Base-by-base conservation (phyloP, 2,888 invertebrate species). In the Achlya flavicornis region DNA sequence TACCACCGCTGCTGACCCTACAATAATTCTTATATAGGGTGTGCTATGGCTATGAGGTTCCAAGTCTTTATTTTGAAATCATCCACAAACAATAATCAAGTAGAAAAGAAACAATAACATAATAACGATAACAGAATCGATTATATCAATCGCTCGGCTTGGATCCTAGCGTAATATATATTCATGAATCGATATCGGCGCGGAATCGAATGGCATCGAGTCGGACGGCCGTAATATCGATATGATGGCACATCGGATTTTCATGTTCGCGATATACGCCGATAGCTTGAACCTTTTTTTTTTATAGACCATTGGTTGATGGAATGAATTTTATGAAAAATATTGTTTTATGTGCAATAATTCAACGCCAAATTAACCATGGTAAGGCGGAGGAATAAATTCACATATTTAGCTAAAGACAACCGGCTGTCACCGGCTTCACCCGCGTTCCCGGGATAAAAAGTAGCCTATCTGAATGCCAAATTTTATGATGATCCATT, bases 141-240 rank as follows among this genome's bases (percentile, higher is more conserved):
- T 65, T 75, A 78, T 78, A 75, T 75, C 70, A 64, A 61, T 69
- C 70, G 69, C 65, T 68, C 48, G 67, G 64, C 68, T 64, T 71
- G 70, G 64, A 70, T 61, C 59, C 67, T 0, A 53, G 71, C 80
- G 41, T 41, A 78, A 85, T 88, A 87, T 85, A 81, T 88, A 88
- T 88, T 87, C 87, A 88, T 88, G 87, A 87, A 84, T 85, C 84
- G 84, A 82, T 84, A 79, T 74, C 61, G 68, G 67, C 68, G 66
- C 19, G 19, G 53, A 74, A 77, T 76, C 75, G 76, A 73, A 72
- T 73, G 67, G 73, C 69, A 76, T 72, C 76, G 78, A 76, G 75
- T 80, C 76, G 79, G 79, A 79, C 77, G 75, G 74, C 76, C 78
- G 81, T 87, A 86, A 87, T 86, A 85, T 81, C 81, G 77, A 82